Evolutionary conservation across 2,113 vertebrate genomes (phyloP).

Genomic region (Cavia porcellus): DNA sequence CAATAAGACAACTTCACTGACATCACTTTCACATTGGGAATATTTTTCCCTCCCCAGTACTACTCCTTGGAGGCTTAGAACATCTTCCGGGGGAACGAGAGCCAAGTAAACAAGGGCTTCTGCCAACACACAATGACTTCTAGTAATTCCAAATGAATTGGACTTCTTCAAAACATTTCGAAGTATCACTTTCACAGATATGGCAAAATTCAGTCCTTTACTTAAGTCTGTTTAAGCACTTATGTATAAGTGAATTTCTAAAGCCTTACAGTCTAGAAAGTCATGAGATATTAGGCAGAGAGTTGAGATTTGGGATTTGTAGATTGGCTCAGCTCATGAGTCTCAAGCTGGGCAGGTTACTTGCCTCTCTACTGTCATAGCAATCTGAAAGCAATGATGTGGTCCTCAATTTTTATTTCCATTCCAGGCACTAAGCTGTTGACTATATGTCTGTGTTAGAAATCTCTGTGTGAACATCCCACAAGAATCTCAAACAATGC

Average conservation of each 20-base stretch:
- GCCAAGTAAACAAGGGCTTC: neutral
- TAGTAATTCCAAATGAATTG: neutral
- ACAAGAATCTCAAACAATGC: neutral
- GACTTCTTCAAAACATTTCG: neutral
- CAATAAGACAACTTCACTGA: constrained; percentile 7
- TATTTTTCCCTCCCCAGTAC: neutral
- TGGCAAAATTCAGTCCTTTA: neutral
- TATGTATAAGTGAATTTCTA: neutral
- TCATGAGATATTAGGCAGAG: neutral
- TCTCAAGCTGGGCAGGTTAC: too few species aligned
- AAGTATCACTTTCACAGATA: neutral
- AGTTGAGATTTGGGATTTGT: neutral
- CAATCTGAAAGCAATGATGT: neutral
- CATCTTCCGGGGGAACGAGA: neutral
- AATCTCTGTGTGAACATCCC: neutral
- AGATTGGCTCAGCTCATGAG: neutral
- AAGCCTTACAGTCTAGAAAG: neutral
- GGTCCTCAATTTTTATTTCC: neutral
- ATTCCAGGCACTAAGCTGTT: neutral
- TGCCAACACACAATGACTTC: neutral
- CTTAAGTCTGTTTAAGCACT: neutral
- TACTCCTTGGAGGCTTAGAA: constrained; percentile 4
- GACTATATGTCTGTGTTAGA: neutral
- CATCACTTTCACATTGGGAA: constrained; percentile 50
- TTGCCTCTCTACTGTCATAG: neutral